Evolutionary conservation across 2,888 invertebrate species (phyloP), one percentile per base, ranked within the genome.

Genomic region (Sinelater perroti): DNA sequence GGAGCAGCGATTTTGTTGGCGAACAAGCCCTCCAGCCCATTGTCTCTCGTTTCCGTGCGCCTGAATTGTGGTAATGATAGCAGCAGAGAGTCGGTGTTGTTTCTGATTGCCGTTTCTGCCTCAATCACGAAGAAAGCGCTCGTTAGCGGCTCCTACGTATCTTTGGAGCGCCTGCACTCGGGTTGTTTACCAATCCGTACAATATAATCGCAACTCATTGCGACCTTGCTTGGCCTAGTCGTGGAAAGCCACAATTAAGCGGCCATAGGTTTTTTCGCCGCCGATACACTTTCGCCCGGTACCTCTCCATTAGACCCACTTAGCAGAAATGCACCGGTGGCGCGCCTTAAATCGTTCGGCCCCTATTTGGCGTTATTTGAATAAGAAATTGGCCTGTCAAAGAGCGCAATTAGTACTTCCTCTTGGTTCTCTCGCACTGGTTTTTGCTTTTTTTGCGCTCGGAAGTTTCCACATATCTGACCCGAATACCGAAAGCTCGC

Each of bases 261-360:
- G 38, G 5, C 20, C 21, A 38, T 21, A 40, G 26, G 26, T 40
- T 40, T 21, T 40, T 14, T 40, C 26, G 40, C 14, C 14, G 14
- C 24, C 13, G 40, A 40, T 40, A 24, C 13, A 40, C 40, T 40
- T 40, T 38, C 38, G 38, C 38, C 20, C 6, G 8, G 38, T 38
- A 10, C 21, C 21, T 40, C 40, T 40, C 40, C 24, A 40, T 40
- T 40, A 40, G 24, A 21, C 40, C 40, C 40, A 40, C 21, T 40
- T 40, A 40, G 26, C 26, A 36, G 18, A 8, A 40, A 38, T 11
- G 24, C 21, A 38, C 24, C 24, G 24, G 24, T 38, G 24, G 16
- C 8, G 3, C 16, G 3, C 8, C 13, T 38, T 24, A 40, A 40
- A n/a, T n/a, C n/a, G 3, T 13, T 11, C 2, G 14, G 24, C 13